phyloP scores from a whole-genome alignment of 1,140 invertebrate genomes.

The Bombyx mori region ASM3026992v2 NC_085132.1:1217501-1218000 shows the following conservation, averaged over 20 bases:
- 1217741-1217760: constrained; percentile 37
- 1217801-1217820: constrained; percentile 6
- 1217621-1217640: too few relatives aligned
- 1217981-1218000: too few relatives aligned
- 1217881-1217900: constrained; percentile 43
- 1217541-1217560: too few relatives aligned
- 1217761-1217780: constrained; percentile 49
- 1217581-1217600: too few relatives aligned
- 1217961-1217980: not conserved
- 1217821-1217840: constrained; percentile 4
- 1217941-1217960: constrained; percentile 2
- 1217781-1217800: constrained; percentile 3
- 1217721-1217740: constrained; percentile 44
- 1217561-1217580: too few relatives aligned
- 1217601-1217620: too few relatives aligned
- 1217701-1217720: constrained; percentile 47
- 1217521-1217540: too few relatives aligned
- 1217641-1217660: too few relatives aligned
- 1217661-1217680: constrained; percentile 9
- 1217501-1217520: too few relatives aligned
- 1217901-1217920: constrained; percentile 29
- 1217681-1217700: constrained; percentile 55
- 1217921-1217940: constrained; percentile 16
- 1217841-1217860: too few relatives aligned
- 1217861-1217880: constrained; percentile 15